phyloP scores from a whole-genome alignment of 1,140 invertebrate species.

The Polyergus mexicanus region DNA sequence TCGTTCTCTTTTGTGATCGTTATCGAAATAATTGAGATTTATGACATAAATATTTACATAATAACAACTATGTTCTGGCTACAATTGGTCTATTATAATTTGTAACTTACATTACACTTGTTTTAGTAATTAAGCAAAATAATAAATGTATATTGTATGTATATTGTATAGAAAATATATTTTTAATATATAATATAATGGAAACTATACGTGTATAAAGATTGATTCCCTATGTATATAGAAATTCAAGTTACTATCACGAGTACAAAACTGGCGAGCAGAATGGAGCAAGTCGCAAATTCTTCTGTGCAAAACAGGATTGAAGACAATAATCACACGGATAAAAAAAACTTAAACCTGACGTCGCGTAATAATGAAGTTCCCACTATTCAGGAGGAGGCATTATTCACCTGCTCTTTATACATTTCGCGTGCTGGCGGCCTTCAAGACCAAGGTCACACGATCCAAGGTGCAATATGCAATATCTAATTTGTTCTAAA shows the following conservation, averaged over 20 bases:
- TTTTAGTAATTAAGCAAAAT: not conserved
- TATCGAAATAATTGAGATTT: not conserved
- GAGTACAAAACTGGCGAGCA: slow-evolving; percentile 31
- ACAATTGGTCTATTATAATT: not conserved
- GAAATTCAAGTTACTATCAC: slow-evolving; percentile 19
- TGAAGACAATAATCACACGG: slow-evolving; percentile 16
- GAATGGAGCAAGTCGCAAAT: slow-evolving; percentile 68
- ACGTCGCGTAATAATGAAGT: slow-evolving; percentile 18
- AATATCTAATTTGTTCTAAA: not conserved
- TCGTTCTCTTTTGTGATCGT: not conserved
- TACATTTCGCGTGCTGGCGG: slow-evolving; percentile 80
- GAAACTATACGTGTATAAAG: not conserved
- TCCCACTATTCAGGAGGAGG: slow-evolving; percentile 49
- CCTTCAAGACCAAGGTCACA: slow-evolving; percentile 71
- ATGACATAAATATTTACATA: not conserved
- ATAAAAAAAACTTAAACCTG: slow-evolving; percentile 16
- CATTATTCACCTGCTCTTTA: slow-evolving; percentile 80
- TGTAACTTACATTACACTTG: not conserved
- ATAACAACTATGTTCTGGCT: not conserved
- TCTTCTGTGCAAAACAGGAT: slow-evolving; percentile 3
- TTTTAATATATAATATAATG: not conserved
- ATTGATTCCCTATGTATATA: not conserved
- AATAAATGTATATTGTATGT: not conserved
- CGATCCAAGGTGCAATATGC: slow-evolving; percentile 41
- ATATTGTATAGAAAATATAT: not conserved